Conservation (phyloP, 2,888 invertebrate species). For the Diarsia dahlii region DNA sequence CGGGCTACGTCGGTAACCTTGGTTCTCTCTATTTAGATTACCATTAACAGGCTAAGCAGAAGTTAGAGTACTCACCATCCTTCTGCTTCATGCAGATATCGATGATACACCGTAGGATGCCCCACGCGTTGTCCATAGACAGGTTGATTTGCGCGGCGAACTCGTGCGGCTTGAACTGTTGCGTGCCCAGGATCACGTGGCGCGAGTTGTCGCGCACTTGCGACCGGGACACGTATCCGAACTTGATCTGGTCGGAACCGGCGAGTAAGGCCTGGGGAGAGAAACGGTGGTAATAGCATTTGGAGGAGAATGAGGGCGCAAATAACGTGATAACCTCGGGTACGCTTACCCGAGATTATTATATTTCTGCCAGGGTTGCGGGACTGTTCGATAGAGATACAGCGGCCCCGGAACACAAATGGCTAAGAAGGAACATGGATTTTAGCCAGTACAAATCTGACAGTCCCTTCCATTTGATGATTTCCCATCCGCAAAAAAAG, state of each 20-base stretch:
- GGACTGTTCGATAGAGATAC: too few relatives aligned
- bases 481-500: not conserved
- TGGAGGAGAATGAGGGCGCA: not conserved
- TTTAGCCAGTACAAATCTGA: too few relatives aligned
- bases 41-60: not conserved
- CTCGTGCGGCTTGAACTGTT: conserved; percentile 99
- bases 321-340: not conserved
- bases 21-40: not conserved
- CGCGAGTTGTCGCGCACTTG: conserved; percentile 98
- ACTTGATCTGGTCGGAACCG: conserved; percentile 99
- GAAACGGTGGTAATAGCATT: not conserved
- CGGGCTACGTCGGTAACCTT: too few relatives aligned
- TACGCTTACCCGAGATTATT: too few relatives aligned
- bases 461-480: too few relatives aligned
- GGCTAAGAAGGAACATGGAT: too few relatives aligned
- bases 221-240: conserved; percentile 99
- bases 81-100: conserved; percentile 99
- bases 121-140: conserved; percentile 99
- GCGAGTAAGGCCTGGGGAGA: conserved; percentile 95
- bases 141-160: conserved; percentile 99
- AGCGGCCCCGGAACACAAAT: too few relatives aligned
- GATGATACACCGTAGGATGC: conserved; percentile 98
- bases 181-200: conserved; percentile 98
- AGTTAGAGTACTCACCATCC: conserved; percentile 92
- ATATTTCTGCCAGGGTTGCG: too few relatives aligned